Evolutionary conservation across 2,113 vertebrate genomes (phyloP).

Genomic region (Microtus oregoni): DNA sequence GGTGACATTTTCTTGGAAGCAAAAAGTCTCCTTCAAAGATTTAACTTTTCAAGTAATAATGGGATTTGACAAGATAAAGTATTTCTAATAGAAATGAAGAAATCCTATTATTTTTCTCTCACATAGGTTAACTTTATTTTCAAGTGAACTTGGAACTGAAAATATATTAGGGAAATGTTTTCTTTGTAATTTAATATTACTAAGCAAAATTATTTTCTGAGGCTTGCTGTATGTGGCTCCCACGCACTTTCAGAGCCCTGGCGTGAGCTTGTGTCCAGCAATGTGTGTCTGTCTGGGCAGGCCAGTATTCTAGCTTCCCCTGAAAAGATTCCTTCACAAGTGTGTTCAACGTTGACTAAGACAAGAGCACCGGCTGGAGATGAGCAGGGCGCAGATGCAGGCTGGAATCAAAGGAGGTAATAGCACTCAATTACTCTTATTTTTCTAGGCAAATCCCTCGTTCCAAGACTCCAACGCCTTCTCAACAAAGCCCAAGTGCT

Average conservation of each 20-base stretch:
- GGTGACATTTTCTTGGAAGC: constrained; percentile 44
- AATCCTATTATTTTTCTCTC: constrained; percentile 28
- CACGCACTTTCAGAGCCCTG: neutral
- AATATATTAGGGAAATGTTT: neutral
- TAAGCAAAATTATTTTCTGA: neutral
- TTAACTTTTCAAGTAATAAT: constrained; percentile 22
- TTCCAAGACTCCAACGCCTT: neutral
- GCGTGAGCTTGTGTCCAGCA: neutral
- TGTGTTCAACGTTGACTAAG: neutral
- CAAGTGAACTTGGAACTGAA: neutral
- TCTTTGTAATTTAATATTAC: neutral
- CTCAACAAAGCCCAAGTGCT: neutral
- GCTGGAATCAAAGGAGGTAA: neutral
- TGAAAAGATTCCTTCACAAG: constrained; percentile 36
- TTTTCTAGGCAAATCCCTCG: neutral
- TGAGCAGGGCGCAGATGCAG: neutral
- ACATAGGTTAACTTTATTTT: constrained; percentile 39
- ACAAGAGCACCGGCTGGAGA: neutral
- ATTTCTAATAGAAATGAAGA: constrained; percentile 61
- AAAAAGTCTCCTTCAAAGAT: constrained; percentile 14
- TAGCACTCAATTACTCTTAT: neutral
- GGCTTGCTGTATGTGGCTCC: neutral
- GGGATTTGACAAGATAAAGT: constrained; percentile 37
- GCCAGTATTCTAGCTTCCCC: neutral
- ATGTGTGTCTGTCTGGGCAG: neutral